These are phyloP conservation scores for Sebastes hubbsi DNA, from an alignment of 2,797 vertebrate genomes.

Conservation along the genomic window DNA sequence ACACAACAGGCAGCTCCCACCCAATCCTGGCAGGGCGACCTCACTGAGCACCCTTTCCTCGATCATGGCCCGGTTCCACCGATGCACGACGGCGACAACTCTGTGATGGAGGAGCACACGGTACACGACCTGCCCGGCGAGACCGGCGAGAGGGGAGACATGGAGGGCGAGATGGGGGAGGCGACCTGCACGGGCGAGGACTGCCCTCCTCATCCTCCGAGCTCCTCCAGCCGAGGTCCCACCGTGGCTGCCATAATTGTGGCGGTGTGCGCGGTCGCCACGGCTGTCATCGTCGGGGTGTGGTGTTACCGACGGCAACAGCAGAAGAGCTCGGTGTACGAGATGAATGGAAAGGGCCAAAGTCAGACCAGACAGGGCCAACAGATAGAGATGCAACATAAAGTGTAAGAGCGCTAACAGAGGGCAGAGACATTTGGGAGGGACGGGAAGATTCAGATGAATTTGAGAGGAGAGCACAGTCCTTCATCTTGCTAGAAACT, in stretches of 20 bases:
- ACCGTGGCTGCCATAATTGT: slow-evolving; percentile 88
- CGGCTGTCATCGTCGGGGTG: slow-evolving; percentile 78
- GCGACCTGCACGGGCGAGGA: slow-evolving; percentile 78
- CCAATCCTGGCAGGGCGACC: slow-evolving; percentile 62
- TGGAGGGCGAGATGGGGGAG: slow-evolving; percentile 77
- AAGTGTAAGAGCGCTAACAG: slow-evolving; percentile 81
- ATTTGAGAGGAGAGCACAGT: slow-evolving; percentile 17
- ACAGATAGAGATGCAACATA: slow-evolving; percentile 96
- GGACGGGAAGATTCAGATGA: slow-evolving; percentile 7
- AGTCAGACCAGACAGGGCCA: slow-evolving; percentile 84
- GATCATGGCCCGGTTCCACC: slow-evolving; percentile 59
- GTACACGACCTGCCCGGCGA: slow-evolving; percentile 81
- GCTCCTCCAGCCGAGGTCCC: slow-evolving; percentile 78
- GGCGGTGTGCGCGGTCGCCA: slow-evolving; percentile 81
- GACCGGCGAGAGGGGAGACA: slow-evolving; percentile 71
- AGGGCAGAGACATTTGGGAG: slow-evolving; percentile 49
- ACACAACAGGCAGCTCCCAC: slow-evolving; percentile 72
- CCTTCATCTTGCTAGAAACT: slow-evolving; percentile 34
- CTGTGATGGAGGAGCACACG: slow-evolving; percentile 56
- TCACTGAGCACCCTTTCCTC: slow-evolving; percentile 58
- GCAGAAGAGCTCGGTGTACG: slow-evolving; percentile 92
- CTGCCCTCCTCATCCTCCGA: slow-evolving; percentile 77
- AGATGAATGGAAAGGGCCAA: slow-evolving; percentile 91
- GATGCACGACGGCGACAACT: slow-evolving; percentile 27
- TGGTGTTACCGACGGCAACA: slow-evolving; percentile 92